A percentile compares a stretch with the other conserved stretches of the same genome.
Evolutionary conservation across 2,113 vertebrate genomes (phyloP).

Genomic region (Lophius piscatorius): DNA sequence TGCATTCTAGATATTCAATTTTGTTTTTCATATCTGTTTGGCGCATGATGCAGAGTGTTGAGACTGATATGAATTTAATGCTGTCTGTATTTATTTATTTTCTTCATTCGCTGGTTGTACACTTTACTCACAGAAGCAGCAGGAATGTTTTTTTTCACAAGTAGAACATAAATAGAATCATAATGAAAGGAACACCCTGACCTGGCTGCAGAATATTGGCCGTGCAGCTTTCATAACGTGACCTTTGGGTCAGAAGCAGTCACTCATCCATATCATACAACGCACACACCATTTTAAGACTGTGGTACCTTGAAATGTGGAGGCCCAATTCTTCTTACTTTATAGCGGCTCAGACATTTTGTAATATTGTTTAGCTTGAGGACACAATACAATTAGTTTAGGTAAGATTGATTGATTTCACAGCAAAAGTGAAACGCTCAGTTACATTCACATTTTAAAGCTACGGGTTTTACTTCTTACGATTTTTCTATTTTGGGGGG

Average conservation of each 20-base stretch:
- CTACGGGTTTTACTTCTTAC: too few relatives aligned
- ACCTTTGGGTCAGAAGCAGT: slow-evolving; percentile 51
- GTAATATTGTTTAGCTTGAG: slow-evolving; percentile 13
- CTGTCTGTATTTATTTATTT: slow-evolving; percentile 19
- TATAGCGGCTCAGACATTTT: slow-evolving; percentile 26
- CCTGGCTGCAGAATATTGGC: slow-evolving; percentile 29
- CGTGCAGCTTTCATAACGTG: slow-evolving; percentile 32
- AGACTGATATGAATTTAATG: slow-evolving; percentile 20
- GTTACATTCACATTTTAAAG: background rate
- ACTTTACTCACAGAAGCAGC: slow-evolving; percentile 12
- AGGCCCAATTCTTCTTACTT: slow-evolving; percentile 22
- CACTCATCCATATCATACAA: slow-evolving; percentile 55
- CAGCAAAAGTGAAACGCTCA: background rate
- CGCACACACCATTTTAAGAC: background rate
- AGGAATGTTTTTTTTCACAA: slow-evolving; percentile 9
- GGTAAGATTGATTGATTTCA: slow-evolving; percentile 1
- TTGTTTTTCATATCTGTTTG: slow-evolving; percentile 26
- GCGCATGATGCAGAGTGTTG: slow-evolving; percentile 64
- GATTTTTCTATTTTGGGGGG: background rate
- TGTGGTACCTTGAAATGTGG: slow-evolving; percentile 51
- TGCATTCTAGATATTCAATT: slow-evolving; percentile 53
- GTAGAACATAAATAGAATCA: slow-evolving; percentile 28
- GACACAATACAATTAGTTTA: background rate
- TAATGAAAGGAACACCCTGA: slow-evolving; percentile 22
- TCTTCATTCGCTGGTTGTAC: slow-evolving; percentile 19